Base-by-base conservation (phyloP, 2,797 vertebrate genomes). In the Octomys mimax region DNA sequence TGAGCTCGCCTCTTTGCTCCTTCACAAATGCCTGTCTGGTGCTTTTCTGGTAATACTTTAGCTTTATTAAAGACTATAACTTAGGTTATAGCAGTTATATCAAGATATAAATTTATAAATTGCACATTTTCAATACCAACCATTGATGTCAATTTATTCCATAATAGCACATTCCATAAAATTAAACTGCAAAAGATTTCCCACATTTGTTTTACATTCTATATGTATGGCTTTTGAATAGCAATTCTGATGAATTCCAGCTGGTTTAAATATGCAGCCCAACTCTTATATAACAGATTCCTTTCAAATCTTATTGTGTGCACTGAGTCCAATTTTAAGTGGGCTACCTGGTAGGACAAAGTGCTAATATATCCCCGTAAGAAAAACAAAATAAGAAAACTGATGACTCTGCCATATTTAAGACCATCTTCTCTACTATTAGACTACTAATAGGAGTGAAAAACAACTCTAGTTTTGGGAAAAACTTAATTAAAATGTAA, bases 161-260 rank as follows among this genome's bases (percentile, higher is more conserved):
- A 91, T 91, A 97, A 97, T 87, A 87, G 87, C 95, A 91, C 96
- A 98, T 97, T 96, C 96, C 96, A 95, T 46, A 88, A 89, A 94
- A 96, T 96, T 96, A 96, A 97, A 93, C 86, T 92, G 93, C 77
- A 92, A 91, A 92, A 95, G 95, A 89, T 89, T 97, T 95, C 97
- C 97, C 97, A 97, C 98, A 98, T 98, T 98, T 97, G 98, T 97
- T 98, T 98, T 96, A 96, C 95, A 96, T 98, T 97, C 96, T 97
- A 46, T 95, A 98, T 61, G 95, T 97, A 98, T 78, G 89, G 97
- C 94, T 96, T 92, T 91, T 90, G 97, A 97, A 96, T 90, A 95
- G 97, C 96, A 96, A 96, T 92, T 93, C 19, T 98, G 97, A 98
- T 98, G 96, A 95, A 83, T 97, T 96, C 98, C 98, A 98, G 97